phyloP scores from a whole-genome alignment of 2,888 invertebrate species.

The Rhaphigaster nebulosa region DNA sequence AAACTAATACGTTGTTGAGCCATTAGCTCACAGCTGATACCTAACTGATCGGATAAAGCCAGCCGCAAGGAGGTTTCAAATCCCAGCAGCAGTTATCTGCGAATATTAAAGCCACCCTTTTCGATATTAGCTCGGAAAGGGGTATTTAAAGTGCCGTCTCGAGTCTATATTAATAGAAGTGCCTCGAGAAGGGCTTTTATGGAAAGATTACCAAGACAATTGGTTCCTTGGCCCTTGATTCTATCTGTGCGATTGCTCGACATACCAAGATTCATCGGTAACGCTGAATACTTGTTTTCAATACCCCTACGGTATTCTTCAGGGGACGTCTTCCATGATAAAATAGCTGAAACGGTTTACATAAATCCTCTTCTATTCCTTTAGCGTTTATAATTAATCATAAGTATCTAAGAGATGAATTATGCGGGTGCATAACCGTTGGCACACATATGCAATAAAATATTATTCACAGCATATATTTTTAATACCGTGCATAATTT shows the following conservation, averaged over 20 bases:
- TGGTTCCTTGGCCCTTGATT: not conserved
- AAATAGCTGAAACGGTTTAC: not conserved
- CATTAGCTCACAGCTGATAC: constrained; percentile 4
- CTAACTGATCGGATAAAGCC: not conserved
- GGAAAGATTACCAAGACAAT: not conserved
- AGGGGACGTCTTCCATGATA: not conserved
- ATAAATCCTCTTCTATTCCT: not conserved
- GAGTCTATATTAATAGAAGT: constrained; percentile 25
- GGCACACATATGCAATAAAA: too few species aligned
- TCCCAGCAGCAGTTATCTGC: not conserved
- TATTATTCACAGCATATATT: too few species aligned
- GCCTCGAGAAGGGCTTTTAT: not conserved
- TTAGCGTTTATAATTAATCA: too few species aligned
- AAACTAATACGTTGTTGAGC: constrained; percentile 3
- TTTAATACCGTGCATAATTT: too few species aligned
- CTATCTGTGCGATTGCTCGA: not conserved
- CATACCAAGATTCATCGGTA: too few species aligned
- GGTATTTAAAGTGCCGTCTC: not conserved
- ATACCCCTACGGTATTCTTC: not conserved
- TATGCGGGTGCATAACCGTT: too few species aligned
- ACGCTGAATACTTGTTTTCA: not conserved
- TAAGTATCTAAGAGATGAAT: too few species aligned
- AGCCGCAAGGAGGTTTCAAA: not conserved
- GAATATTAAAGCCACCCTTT: constrained; percentile 22
- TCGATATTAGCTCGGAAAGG: not conserved